Evolutionary conservation across 2,888 invertebrate genomes (phyloP).

Genomic region (Pristionchus exspectatus): DNA sequence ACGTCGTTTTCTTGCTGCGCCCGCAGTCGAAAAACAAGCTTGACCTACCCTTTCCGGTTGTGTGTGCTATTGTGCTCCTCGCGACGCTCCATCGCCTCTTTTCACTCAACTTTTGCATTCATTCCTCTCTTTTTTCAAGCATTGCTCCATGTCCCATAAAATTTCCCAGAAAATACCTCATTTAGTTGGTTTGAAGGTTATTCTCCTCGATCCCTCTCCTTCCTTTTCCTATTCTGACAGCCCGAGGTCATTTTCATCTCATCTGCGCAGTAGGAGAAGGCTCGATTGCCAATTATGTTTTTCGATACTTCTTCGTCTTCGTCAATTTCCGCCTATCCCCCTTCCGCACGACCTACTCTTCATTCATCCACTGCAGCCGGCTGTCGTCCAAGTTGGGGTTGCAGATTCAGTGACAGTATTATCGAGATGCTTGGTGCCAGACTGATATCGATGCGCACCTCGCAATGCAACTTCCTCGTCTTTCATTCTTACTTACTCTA

Average conservation of each 20-base stretch:
- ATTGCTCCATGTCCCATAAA: neutral
- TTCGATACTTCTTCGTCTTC: neutral
- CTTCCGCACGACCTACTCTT: neutral
- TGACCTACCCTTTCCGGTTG: slow-evolving; percentile 32
- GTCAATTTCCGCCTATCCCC: neutral
- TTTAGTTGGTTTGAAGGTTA: neutral
- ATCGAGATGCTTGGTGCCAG: no score
- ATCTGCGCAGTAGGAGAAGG: neutral
- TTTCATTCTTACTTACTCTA: neutral
- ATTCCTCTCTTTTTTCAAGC: neutral
- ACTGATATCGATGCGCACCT: no score
- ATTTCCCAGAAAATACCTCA: neutral
- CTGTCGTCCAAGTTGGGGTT: neutral
- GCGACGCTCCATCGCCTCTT: neutral
- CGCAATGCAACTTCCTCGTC: no score
- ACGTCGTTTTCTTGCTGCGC: neutral
- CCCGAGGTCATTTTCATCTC: slow-evolving; percentile 3
- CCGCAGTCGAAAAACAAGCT: slow-evolving; percentile 25
- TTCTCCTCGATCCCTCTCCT: neutral
- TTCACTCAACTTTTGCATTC: neutral
- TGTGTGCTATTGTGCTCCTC: no score
- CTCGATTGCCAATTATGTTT: neutral
- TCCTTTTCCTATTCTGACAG: neutral
- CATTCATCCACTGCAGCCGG: neutral
- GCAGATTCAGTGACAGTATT: no score